phyloP scores from a whole-genome alignment of 2,797 vertebrate genomes.

The Sebastolobus alascanus region DNA sequence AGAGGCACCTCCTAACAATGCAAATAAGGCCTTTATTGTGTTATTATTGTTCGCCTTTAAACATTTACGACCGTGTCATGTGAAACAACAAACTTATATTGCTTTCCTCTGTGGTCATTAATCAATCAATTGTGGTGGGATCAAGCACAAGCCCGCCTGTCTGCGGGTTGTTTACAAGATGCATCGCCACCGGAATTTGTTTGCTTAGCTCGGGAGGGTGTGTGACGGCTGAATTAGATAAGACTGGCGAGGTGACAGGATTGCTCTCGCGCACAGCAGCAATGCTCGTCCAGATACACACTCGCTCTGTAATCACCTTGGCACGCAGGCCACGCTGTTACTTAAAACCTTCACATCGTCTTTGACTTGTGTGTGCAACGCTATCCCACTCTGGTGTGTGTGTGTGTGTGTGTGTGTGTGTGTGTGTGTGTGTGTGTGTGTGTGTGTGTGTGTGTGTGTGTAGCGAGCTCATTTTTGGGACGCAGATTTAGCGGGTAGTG shows the following conservation, averaged over 20 bases:
- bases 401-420: conserved; percentile 16
- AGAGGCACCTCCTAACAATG: background rate
- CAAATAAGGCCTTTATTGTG: conserved; percentile 27
- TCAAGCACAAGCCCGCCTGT: background rate
- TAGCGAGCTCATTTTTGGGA: conserved; percentile 39
- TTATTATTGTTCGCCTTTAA: conserved; percentile 10
- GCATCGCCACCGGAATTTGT: conserved; percentile 39
- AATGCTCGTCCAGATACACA: background rate
- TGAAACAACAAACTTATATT: conserved; percentile 3
- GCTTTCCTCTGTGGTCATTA: conserved; percentile 23
- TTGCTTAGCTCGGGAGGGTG: conserved; percentile 30
- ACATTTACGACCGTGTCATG: conserved; percentile 20
- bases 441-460: conserved; percentile 5
- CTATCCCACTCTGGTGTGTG: conserved; percentile 2
- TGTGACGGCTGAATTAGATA: conserved; percentile 41
- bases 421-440: conserved; percentile 3
- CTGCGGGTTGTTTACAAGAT: conserved; percentile 50
- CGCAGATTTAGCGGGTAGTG: conserved; percentile 39
- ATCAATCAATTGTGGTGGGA: conserved; percentile 33
- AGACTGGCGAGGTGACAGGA: conserved; percentile 36
- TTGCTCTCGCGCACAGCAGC: background rate
- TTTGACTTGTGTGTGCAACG: conserved; percentile 29
- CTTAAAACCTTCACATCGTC: conserved; percentile 45
- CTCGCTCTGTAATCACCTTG: conserved; percentile 25
- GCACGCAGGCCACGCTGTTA: conserved; percentile 4